Evolutionary conservation across 1,140 invertebrate species (phyloP), one percentile per base, ranked within the genome.

Genomic region (Dreissena polymorpha): DNA sequence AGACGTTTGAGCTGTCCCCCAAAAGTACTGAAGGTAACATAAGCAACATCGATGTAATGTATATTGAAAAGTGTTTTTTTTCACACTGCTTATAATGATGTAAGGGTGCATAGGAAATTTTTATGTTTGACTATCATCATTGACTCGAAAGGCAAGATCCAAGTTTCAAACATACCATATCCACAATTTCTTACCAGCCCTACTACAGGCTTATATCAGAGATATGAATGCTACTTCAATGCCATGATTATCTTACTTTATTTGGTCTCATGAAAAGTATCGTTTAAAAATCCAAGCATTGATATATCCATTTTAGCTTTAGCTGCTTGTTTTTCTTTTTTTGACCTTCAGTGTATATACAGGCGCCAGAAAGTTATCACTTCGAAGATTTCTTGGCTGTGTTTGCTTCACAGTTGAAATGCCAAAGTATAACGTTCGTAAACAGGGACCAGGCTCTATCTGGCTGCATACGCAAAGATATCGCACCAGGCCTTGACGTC

Each of bases 21-120:
- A 65, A 73, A 50, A 50, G 50, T 50, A 18, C 49, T 13, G 69
- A 81, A 64, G 78, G 78, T 81, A 78, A 39, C 2, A 39, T 8
- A 39, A 39, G 39, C 39, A 39, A 39, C 39, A 39, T 39, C 39
- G 39, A 39, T 39, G 39, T 39, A 2, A 39, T 39, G 2, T 39
- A 39, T 2, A 39, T 39, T n/a, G 13, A 73, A 39, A 2, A 39
- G 39, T 39, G 39, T 2, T 39, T 5, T 2, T 39, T 8, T 39
- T 2, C 39, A 39, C 39, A 39, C 39, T 39, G 39, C 8, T 8
- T 39, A 39, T 39, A 39, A 39, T 39, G 39, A 39, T 39, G 39
- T 39, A 39, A 39, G 8, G 16, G 29, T 12, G 27, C 29, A 68
- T 6, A 21, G 14, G 6, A 21, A 5, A 29, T 16, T 6, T 25